Evolutionary conservation across 2,888 invertebrate species (phyloP), one percentile per base, ranked within the genome.

Genomic region (Synanthedon andrenaeformis): DNA sequence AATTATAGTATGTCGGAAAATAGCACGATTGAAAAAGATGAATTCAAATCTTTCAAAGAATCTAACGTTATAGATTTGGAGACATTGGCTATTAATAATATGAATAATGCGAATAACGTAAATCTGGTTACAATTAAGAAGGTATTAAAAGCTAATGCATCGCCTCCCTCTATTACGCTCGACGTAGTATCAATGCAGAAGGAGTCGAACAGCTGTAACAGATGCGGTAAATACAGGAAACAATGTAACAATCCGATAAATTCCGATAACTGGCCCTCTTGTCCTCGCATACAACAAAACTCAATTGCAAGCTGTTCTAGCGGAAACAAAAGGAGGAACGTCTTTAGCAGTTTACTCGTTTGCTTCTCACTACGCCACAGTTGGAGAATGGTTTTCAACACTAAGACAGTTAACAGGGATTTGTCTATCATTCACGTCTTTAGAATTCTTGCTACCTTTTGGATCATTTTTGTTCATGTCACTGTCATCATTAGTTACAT

Each of bases 381-480:
- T 49, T 78, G 79, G 73, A 73, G 69, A 55, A 80, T 82, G 58
- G 74, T 88, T 4, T 84, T 85, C 51, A 85, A 85, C 55, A 83
- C 79, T 8, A 83, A 80, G 41, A 79, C 79, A 59, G 87, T 89
- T 8, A 83, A 79, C 54, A 89, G 89, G 56, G 89, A 90, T 51
- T 61, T 90, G 54, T 77, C 88, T 3, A 70, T 89, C 10, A 87
- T 92, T 50, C 92, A 92, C 62, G 89, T 90, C 0, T 67, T 92
- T 57, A 90, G 90, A 67, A 89, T 92, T 13, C 65, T 91, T 3
- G 90, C 91, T 50, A 90, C 93, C 57, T 79, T 91, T 51, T 91
- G 92, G 90, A 88, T 93, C 8, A 90, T 93, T 58, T 85, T 90
- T 55, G 82, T 90, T 5, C 91, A 92, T 62, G 89, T 91, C 1